Conservation (phyloP, 2,113 vertebrate genomes). For the Chloropsis cyanopogon region DNA sequence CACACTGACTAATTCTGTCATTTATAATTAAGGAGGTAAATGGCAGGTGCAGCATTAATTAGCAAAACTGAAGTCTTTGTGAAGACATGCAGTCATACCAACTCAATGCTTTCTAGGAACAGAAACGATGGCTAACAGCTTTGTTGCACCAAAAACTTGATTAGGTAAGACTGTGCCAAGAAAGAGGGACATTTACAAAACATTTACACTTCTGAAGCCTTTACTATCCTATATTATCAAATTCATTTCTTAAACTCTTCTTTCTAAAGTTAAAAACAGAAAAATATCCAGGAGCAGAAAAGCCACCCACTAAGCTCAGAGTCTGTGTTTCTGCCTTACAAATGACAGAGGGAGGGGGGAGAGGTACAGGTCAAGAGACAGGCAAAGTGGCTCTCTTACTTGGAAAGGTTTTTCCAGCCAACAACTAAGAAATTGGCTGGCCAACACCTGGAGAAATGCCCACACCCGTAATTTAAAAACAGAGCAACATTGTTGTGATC, state of each 20-base stretch:
- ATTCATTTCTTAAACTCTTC: background rate
- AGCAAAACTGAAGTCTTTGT: conserved; percentile 42
- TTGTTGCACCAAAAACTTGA: background rate
- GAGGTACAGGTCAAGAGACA: background rate
- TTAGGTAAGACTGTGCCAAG: background rate
- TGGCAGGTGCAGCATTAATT: conserved; percentile 68
- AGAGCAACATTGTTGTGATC: background rate
- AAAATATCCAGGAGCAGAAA: background rate
- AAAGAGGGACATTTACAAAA: background rate
- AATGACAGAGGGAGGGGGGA: fast-evolving
- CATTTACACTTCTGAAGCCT: background rate
- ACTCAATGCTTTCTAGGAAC: background rate
- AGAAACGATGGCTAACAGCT: background rate
- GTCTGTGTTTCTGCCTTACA: background rate
- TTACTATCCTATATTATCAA: background rate
- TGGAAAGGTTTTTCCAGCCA: background rate
- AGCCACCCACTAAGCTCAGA: background rate
- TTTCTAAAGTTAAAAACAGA: background rate
- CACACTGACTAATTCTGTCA: conserved; percentile 62
- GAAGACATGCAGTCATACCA: conserved; percentile 1
- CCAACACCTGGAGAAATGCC: background rate
- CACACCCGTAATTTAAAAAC: background rate
- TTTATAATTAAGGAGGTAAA: conserved; percentile 70
- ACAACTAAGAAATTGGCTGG: background rate
- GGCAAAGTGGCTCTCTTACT: background rate